A percentile compares a stretch with the other conserved stretches of the same genome.
These are phyloP conservation scores for Danaus chrysippus DNA, from an alignment of 2,888 invertebrate genomes.

Conservation along the genomic window DNA sequence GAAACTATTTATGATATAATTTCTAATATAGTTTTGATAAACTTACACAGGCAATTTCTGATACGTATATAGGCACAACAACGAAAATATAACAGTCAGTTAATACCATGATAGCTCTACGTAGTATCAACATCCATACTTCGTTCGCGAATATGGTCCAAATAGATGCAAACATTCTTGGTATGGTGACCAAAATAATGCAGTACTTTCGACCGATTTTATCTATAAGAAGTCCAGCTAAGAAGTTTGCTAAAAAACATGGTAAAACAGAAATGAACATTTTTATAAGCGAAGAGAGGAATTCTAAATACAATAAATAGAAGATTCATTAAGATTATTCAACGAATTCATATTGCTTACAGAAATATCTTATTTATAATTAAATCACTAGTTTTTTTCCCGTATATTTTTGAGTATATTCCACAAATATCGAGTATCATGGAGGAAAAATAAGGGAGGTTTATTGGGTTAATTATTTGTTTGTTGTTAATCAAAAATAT, in stretches of 20 bases:
- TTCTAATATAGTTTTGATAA: background rate
- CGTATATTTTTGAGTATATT: no score
- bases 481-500: no score
- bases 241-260: constrained; percentile 27
- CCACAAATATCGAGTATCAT: no score
- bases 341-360: no score
- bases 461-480: no score
- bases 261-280: background rate
- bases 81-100: constrained; percentile 30
- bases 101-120: constrained; percentile 30
- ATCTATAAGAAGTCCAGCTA: constrained; percentile 23
- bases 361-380: no score
- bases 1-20: no score
- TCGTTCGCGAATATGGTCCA: constrained; percentile 36
- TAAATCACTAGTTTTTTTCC: no score
- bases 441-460: no score
- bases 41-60: constrained; percentile 44
- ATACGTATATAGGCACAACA: constrained; percentile 38
- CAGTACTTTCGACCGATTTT: constrained; percentile 33
- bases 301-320: no score
- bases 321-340: no score
- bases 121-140: constrained; percentile 40
- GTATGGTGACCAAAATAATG: constrained; percentile 28
- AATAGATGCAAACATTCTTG: constrained; percentile 32
- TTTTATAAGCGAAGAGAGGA: no score